These are phyloP conservation scores for Aethes cnicana DNA, from an alignment of 2,888 invertebrate species.

Conservation along the genomic window DNA sequence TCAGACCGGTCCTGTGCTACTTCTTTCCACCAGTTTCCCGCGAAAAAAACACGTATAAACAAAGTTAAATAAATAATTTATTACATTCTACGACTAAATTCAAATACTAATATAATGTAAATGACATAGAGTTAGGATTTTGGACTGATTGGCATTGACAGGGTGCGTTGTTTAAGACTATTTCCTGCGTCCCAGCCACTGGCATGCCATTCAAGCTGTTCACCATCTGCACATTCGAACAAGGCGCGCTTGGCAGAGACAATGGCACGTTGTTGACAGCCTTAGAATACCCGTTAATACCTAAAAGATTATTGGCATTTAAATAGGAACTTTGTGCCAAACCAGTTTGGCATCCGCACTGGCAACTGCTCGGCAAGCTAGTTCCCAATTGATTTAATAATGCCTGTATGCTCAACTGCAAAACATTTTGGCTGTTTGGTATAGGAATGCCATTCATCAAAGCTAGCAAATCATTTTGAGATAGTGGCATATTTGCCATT, in stretches of 20 bases:
- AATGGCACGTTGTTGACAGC: slow-evolving; percentile 26
- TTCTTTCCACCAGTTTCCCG: no score
- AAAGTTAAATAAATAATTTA: slow-evolving; percentile 21
- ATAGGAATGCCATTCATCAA: slow-evolving; percentile 2
- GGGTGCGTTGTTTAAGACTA: slow-evolving; percentile 5
- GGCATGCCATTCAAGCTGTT: slow-evolving; percentile 20
- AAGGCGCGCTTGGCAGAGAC: slow-evolving; percentile 21
- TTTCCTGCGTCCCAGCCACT: slow-evolving; percentile 4
- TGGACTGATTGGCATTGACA: slow-evolving; percentile 12
- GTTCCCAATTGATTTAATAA: slow-evolving; percentile 1
- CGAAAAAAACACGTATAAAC: not conserved
- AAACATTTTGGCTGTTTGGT: slow-evolving; percentile 9
- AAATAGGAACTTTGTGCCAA: slow-evolving; percentile 8
- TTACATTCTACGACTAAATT: not conserved
- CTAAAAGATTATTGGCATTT: slow-evolving; percentile 9
- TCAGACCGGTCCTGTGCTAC: no score
- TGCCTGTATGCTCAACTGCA: slow-evolving; percentile 17
- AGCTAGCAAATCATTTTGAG: slow-evolving; percentile 18
- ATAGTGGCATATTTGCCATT: slow-evolving; percentile 9
- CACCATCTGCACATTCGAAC: slow-evolving; percentile 26
- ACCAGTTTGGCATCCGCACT: slow-evolving; percentile 17
- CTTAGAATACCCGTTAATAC: slow-evolving; percentile 3
- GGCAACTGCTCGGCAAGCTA: slow-evolving; percentile 29
- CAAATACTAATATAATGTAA: slow-evolving; percentile 15
- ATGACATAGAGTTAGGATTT: slow-evolving; percentile 11